These are phyloP conservation scores for Aphelinus atriplicis DNA, from an alignment of 1,140 invertebrate genomes.

Conservation along the genomic window DNA sequence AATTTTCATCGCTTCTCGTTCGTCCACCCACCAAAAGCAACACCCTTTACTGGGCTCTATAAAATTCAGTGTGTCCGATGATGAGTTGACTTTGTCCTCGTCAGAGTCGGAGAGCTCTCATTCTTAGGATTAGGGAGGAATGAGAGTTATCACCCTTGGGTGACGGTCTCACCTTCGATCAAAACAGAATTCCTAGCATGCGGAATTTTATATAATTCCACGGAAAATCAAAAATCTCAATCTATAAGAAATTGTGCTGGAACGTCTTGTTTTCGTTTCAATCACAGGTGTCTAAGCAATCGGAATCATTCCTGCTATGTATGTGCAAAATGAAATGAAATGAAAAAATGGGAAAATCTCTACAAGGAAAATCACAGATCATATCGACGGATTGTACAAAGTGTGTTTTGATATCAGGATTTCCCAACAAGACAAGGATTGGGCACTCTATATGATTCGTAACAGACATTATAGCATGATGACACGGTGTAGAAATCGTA, in stretches of 20 bases:
- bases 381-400: background rate
- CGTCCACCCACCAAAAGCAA: too few species aligned
- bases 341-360: too few species aligned
- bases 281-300: background rate
- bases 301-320: background rate
- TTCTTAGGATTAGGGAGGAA: slow-evolving; percentile 39
- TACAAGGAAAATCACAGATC: background rate
- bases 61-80: background rate
- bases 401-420: background rate
- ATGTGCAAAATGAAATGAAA: background rate
- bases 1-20: too few species aligned
- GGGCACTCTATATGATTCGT: background rate
- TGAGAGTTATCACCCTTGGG: slow-evolving; percentile 37
- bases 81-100: background rate
- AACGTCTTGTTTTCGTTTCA: background rate
- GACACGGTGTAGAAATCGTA: background rate
- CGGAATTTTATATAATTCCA: background rate
- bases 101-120: slow-evolving; percentile 29
- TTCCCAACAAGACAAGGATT: background rate
- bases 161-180: background rate
- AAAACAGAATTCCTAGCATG: background rate
- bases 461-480: background rate
- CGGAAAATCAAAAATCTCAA: background rate
- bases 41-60: background rate
- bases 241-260: background rate